These are phyloP conservation scores for Epinotia nisella DNA, from an alignment of 2,888 invertebrate species.

Conservation along the genomic window DNA sequence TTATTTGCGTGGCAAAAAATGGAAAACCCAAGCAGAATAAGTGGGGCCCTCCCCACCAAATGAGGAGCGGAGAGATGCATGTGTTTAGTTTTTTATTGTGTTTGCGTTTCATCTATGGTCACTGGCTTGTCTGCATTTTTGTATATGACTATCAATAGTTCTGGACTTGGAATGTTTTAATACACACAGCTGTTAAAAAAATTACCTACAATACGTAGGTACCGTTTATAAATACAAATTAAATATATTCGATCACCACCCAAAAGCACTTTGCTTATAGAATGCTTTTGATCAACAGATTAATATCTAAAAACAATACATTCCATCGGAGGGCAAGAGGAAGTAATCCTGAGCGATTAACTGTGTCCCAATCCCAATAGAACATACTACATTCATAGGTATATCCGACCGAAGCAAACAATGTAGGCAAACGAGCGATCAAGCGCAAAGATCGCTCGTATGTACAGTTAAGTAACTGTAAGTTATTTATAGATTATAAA, in stretches of 20 bases:
- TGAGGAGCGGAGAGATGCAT: no score
- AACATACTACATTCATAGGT: background rate
- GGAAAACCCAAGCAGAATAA: conserved; percentile 5
- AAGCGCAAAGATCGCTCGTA: conserved; percentile 1
- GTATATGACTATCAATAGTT: background rate
- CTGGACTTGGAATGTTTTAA: background rate
- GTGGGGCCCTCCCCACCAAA: no score
- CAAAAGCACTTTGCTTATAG: no score
- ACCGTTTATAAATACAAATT: background rate
- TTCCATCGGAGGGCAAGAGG: conserved; percentile 37
- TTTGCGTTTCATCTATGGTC: background rate
- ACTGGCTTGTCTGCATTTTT: background rate
- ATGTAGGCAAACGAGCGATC: no score
- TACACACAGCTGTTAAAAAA: no score
- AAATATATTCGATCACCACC: background rate
- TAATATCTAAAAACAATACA: background rate
- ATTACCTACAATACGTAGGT: background rate
- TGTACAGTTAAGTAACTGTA: background rate
- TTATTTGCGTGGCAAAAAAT: conserved; percentile 3
- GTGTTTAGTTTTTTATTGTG: background rate
- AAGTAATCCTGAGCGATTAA: conserved; percentile 38
- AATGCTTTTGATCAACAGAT: background rate
- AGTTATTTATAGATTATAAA: background rate
- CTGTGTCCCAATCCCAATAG: conserved; percentile 45
- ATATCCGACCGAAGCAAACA: conserved; percentile 6